A percentile compares a stretch with the other conserved stretches of the same genome.
These are phyloP conservation scores for Drosophila nigromelanica DNA, from an alignment of 1,140 invertebrate species.

Conservation along the genomic window DNA sequence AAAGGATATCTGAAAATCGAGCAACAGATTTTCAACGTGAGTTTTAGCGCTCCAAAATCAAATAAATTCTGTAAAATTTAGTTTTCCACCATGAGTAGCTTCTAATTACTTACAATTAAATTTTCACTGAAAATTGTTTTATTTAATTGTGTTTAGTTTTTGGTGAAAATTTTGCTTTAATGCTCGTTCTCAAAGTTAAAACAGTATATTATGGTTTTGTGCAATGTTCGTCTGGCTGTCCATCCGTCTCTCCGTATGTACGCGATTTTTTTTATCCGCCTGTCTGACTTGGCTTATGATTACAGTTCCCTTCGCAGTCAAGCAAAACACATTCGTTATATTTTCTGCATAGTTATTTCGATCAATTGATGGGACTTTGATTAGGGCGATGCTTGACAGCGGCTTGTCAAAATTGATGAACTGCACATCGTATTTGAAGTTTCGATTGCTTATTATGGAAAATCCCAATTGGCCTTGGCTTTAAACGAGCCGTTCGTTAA, in stretches of 20 bases:
- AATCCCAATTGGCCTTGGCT: conserved; percentile 1
- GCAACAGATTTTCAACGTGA: not conserved
- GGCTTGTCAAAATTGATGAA: conserved; percentile 38
- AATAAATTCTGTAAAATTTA: conserved; percentile 8
- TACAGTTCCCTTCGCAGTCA: no score
- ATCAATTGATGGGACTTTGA: conserved; percentile 21
- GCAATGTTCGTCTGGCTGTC: no score
- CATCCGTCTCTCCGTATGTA: no score
- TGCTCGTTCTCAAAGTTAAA: no score
- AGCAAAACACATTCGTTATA: not conserved
- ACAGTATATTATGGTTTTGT: no score
- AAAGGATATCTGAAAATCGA: not conserved
- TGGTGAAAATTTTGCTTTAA: no score
- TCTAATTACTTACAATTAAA: no score
- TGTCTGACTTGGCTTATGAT: no score
- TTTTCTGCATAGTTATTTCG: conserved; percentile 1
- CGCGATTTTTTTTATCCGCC: no score
- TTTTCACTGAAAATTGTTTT: no score
- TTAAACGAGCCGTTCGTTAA: conserved; percentile 9
- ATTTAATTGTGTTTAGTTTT: no score
- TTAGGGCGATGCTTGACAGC: conserved; percentile 16
- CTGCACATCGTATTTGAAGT: conserved; percentile 17
- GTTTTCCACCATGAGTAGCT: not conserved
- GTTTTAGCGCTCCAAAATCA: not conserved
- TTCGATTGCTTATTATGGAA: conserved; percentile 18